Evolutionary conservation across 1,140 invertebrate genomes (phyloP), one percentile per base, ranked within the genome.

Genomic region (Pachypeltis micranthus): DNA sequence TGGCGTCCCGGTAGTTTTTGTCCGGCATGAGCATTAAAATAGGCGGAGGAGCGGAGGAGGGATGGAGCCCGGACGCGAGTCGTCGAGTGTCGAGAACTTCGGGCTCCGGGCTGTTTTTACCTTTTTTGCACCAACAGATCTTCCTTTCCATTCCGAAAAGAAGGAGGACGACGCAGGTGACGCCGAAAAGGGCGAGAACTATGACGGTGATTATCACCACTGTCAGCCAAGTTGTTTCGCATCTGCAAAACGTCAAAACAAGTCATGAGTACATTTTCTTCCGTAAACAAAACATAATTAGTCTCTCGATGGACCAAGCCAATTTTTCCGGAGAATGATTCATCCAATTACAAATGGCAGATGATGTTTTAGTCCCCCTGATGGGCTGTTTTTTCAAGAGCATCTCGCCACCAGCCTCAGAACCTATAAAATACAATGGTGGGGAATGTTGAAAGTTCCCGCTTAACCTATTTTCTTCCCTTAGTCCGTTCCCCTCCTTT

Each of bases 221-320:
- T 51, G 79, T 75, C 56, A 81, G 74, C 81, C 81, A 82, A 10
- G 80, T 77, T 59, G 75, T 76, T 60, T 81, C 81, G 72, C 81
- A 83, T 44, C 55, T 51, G 47, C 10, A 39, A 51, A 51, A 51
- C 47, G 16, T 39, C 31, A 39, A 39, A n/a, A n/a, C n/a, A n/a
- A n/a, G n/a, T n/a, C n/a, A n/a, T n/a, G n/a, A n/a, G n/a, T n/a
- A n/a, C n/a, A n/a, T n/a, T n/a, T n/a, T n/a, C n/a, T n/a, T n/a
- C n/a, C n/a, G n/a, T n/a, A n/a, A n/a, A n/a, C n/a, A n/a, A n/a
- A n/a, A n/a, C n/a, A n/a, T n/a, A n/a, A n/a, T n/a, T n/a, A n/a
- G n/a, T n/a, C n/a, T n/a, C n/a, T n/a, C n/a, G n/a, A n/a, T n/a
- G n/a, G n/a, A n/a, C n/a, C n/a, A n/a, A n/a, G n/a, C n/a, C n/a